phyloP scores from a whole-genome alignment of 2,113 vertebrate genomes.

The Campylorhamphus procurvoides region DNA sequence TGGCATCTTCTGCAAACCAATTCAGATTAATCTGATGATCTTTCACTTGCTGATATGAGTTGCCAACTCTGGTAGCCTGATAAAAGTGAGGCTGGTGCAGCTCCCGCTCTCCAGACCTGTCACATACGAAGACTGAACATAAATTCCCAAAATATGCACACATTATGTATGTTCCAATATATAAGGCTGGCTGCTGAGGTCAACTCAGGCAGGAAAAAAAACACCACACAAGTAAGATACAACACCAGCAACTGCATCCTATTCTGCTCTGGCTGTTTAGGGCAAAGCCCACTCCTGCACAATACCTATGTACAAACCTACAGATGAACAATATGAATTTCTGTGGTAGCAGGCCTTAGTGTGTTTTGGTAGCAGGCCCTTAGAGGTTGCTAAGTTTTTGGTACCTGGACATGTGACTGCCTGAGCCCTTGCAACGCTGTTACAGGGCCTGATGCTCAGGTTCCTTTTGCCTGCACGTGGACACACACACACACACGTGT shows the following conservation, averaged over 20 bases:
- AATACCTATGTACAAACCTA: background rate
- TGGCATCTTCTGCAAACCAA: background rate
- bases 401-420: background rate
- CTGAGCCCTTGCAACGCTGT: background rate
- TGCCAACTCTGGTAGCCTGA: background rate
- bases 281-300: background rate
- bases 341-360: background rate
- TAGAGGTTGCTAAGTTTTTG: background rate
- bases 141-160: background rate
- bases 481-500: no score
- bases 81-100: background rate
- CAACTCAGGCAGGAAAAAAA: background rate
- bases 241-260: background rate
- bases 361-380: background rate
- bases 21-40: background rate
- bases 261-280: background rate
- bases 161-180: background rate
- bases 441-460: background rate
- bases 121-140: background rate
- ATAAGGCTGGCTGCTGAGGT: background rate
- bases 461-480: background rate
- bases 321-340: background rate
- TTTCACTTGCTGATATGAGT: background rate
- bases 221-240: background rate
- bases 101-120: background rate